These are phyloP conservation scores for Phylloscopus trochiloides DNA, from an alignment of 2,113 vertebrate species.

Conservation along the genomic window DNA sequence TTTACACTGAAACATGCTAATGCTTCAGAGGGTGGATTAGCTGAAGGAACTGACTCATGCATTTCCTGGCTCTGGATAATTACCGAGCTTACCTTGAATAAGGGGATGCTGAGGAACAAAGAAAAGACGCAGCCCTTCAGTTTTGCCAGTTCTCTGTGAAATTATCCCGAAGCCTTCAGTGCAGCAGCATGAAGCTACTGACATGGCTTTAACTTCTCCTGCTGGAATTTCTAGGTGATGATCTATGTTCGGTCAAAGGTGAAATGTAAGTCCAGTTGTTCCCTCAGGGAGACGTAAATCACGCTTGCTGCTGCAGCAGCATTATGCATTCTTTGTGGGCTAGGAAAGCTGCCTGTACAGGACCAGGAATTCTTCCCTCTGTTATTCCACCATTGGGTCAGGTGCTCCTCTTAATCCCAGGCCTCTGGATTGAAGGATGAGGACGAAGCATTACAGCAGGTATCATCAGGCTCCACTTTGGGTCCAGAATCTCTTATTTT, in stretches of 20 bases:
- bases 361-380: neutral
- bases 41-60: conserved; percentile 11
- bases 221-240: neutral
- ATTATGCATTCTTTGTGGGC: neutral
- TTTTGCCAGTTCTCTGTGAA: neutral
- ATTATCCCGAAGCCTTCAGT: neutral
- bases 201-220: neutral
- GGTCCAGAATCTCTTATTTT: neutral
- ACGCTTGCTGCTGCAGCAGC: neutral
- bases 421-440: neutral
- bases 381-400: neutral
- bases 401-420: neutral
- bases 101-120: neutral
- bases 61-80: conserved; percentile 15
- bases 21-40: neutral
- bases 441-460: neutral
- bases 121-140: neutral
- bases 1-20: conserved; percentile 5
- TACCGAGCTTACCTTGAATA: neutral
- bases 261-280: neutral
- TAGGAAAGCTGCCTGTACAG: neutral
- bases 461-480: neutral
- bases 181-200: neutral
- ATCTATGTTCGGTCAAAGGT: neutral
- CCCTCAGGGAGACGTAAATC: neutral